Percentiles rank a stretch among this genome's conserved stretches.
Evolutionary conservation across 1,140 invertebrate genomes (phyloP).

Genomic region (Bombyx mori): DNA sequence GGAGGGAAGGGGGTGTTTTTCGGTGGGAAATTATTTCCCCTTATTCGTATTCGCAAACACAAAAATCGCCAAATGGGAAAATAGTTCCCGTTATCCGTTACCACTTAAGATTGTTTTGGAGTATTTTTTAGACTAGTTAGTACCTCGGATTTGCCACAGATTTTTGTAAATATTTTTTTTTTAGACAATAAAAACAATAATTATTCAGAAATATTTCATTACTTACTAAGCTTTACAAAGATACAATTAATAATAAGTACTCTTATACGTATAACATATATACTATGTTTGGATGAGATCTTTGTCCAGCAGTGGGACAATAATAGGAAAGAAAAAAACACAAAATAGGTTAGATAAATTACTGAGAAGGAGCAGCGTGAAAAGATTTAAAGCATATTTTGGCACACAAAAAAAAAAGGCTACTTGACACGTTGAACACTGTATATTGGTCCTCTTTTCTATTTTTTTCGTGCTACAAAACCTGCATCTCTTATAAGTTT

Average conservation of each 20-base stretch:
- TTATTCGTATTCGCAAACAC: constrained; percentile 17
- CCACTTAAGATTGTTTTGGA: constrained; percentile 18
- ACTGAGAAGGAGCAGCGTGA: constrained; percentile 15
- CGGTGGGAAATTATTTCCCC: constrained; percentile 38
- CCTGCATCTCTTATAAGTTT: constrained; percentile 26
- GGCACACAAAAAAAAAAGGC: constrained; percentile 14
- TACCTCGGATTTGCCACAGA: constrained; percentile 4
- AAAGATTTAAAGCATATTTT: constrained; percentile 27
- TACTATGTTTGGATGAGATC: too few species aligned
- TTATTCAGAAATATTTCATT: constrained; percentile 13
- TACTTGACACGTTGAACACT: constrained; percentile 21
- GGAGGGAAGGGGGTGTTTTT: constrained; percentile 23
- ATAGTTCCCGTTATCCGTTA: constrained; percentile 20
- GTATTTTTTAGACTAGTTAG: constrained; percentile 23
- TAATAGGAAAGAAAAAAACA: constrained; percentile 10
- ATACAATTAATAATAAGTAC: too few species aligned
- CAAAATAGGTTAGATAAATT: constrained; percentile 1
- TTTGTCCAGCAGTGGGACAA: too few species aligned
- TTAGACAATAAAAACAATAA: constrained; percentile 8
- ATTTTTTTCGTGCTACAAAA: constrained; percentile 27
- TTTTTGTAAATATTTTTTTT: constrained; percentile 7
- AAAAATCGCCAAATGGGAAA: constrained; percentile 21
- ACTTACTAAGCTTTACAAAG: neutral
- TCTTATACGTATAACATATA: too few species aligned
- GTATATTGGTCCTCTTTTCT: constrained; percentile 27